Base-by-base conservation (phyloP, 2,113 vertebrate genomes). In the Ornithorhynchus anatinus region DNA sequence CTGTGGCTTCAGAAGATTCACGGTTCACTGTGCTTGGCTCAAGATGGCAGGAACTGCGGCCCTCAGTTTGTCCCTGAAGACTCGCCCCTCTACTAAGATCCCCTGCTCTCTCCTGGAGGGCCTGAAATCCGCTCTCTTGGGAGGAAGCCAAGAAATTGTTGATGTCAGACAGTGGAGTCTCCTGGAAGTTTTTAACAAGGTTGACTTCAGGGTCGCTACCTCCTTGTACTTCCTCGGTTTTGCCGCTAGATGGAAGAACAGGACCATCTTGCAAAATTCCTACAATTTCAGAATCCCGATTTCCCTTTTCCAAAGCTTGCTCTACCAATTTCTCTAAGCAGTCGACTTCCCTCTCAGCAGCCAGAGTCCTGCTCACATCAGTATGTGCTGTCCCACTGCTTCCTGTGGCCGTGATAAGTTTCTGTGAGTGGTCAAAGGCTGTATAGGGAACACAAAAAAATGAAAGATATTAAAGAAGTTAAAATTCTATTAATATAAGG, bases 371-470 rank as follows among this genome's bases (percentile, higher is more conserved):
- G 40, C 79, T 79, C 63, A 77, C 39, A 36, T 89, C 89, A 10
- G 42, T 29, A 38, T 65, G 81, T 57, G 72, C 38, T 22, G 67
- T 29, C 63, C 68, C 72, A 40, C 91, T 92, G 38, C 77, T 53
- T 40, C 86, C 86, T 2, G 90, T 91, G 59, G 90, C 88, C 72
- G 90, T 76, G 38, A 88, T 88, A 59, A 89, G 72, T 75, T 80
- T 92, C 69, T 92, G 91, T 69, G 92, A 86, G 64, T 86, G 85
- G 75, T 93, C 92, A 83, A 92, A 88, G 92, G 92, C 96, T 97
- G 89, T 23, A 63, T 71, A 17, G 56, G 5, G 35, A 71, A 62
- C 8, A 11, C 1, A 22, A 37, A 57, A 52, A 13, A 39, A 16
- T 16, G 16, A 33, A 7, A 43, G 20, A 42, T 8, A 9, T 20